A percentile compares a stretch with the other conserved stretches of the same genome.
phyloP scores from a whole-genome alignment of 2,888 invertebrate species.

The Tyria jacobaeae region DNA sequence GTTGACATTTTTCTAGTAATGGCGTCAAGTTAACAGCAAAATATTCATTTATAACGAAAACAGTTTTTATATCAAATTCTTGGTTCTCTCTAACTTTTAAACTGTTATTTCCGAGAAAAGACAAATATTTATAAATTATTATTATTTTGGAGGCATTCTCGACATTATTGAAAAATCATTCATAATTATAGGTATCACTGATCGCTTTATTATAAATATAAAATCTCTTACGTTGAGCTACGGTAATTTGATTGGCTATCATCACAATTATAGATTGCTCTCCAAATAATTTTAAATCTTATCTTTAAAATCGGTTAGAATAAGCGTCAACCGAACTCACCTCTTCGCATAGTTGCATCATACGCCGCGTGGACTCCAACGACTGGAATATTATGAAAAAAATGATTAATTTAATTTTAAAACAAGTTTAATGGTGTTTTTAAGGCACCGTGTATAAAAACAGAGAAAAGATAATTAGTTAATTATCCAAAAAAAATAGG shows the following conservation, averaged over 20 bases:
- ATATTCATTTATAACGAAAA: constrained; percentile 13
- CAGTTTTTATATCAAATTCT: constrained; percentile 64
- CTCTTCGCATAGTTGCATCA: constrained; percentile 97
- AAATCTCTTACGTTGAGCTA: background rate
- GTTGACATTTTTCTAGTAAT: background rate
- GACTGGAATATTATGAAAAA: constrained; percentile 89
- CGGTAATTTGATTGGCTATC: background rate
- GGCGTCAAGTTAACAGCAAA: background rate
- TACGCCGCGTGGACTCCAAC: constrained; percentile 96
- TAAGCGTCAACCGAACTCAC: constrained; percentile 83
- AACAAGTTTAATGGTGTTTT: background rate
- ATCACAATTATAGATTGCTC: constrained; percentile 16
- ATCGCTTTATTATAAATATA: background rate
- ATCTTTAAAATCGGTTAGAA: constrained; percentile 11
- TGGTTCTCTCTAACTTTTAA: constrained; percentile 22
- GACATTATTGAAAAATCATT: constrained; percentile 57
- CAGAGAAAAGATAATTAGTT: background rate
- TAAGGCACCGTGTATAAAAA: background rate
- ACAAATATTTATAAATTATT: constrained; percentile 19
- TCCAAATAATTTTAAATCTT: constrained; percentile 17
- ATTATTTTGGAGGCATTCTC: constrained; percentile 72
- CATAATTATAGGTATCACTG: constrained; percentile 36
- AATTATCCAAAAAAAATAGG: background rate
- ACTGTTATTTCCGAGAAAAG: constrained; percentile 14
- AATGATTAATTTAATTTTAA: too few relatives aligned